phyloP scores from a whole-genome alignment of 2,113 vertebrate species.

The Phalacrocorax aristotelis region DNA sequence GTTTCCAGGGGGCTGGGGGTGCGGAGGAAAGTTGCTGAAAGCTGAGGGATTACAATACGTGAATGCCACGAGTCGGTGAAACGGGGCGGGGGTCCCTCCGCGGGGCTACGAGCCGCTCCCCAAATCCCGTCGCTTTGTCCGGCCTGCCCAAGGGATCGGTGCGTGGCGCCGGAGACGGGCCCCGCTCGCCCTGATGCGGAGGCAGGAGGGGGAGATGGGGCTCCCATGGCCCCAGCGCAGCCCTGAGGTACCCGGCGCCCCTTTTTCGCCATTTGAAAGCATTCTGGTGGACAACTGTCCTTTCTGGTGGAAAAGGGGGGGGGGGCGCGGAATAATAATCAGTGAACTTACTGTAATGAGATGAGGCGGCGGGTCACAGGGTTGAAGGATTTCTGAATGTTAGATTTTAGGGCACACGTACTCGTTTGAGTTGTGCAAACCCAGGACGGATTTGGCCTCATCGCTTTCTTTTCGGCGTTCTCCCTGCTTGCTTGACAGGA shows the following conservation, averaged over 20 bases:
- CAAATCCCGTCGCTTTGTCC: background rate
- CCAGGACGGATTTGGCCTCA: background rate
- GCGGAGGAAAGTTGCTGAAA: background rate
- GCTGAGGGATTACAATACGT: background rate
- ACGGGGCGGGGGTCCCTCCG: background rate
- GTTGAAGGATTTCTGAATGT: background rate
- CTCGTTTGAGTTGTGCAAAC: background rate
- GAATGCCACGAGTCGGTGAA: background rate
- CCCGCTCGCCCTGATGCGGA: background rate
- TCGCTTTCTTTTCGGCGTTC: background rate
- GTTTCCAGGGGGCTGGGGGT: background rate
- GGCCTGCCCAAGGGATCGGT: background rate
- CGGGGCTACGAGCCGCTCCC: background rate
- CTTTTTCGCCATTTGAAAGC: background rate
- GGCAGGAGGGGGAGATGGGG: background rate
- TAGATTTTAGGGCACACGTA: background rate
- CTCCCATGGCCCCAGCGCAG: background rate
- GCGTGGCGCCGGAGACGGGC: background rate
- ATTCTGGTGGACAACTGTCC: background rate
- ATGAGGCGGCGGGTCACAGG: background rate
- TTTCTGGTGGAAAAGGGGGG: background rate
- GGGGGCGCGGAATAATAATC: background rate
- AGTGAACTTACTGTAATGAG: accelerated
- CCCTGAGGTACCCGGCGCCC: too few species aligned
- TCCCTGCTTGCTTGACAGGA: background rate